Evolutionary conservation across 2,888 invertebrate genomes (phyloP), one percentile per base, ranked within the genome.

Genomic region (Xanthia icteritia): DNA sequence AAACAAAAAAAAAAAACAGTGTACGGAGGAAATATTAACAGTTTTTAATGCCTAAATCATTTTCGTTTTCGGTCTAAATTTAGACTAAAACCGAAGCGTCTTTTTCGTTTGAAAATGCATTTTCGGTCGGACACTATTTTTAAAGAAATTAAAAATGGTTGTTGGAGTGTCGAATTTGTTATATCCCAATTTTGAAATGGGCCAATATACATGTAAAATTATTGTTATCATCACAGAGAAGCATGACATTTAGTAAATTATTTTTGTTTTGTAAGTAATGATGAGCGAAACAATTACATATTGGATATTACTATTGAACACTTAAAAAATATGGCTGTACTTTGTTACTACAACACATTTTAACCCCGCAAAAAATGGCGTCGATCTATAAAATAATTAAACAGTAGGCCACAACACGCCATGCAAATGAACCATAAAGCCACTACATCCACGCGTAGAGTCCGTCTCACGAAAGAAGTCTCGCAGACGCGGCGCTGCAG

Each of bases 361-460:
- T n/a, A 2, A 36, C 5, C 0, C 0, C 6, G 5, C 27, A 51
- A 39, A 54, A 36, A 20, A 76, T 31, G 0, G 3, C 15, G 4
- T 1, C 36, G 17, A 60, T 36, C 8, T 20, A 64, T 36, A n/a
- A 39, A 36, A 54, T 15, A 36, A 61, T 31, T 1, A 63, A 45
- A 72, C 5, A 42, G 15, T 23, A 67, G 17, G 6, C 27, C 31
- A 83, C 68, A 63, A 60, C 58, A 74, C 64, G 65, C 23, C 83
- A 85, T 83, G 83, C 84, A 83, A 67, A 80, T 66, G 76, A 70
- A 72, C 75, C 39, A 74, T n/a, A 64, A 60, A 77, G 68, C 63
- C 15, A 64, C 15, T 58, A 71, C 42, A 63, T 73, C 45, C 31
- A 68, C 63, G 76, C 75, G 39, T 65, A 48, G 36, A 68, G 36